Base-by-base conservation (phyloP, 2,888 invertebrate genomes). In the Lymantria monacha region DNA sequence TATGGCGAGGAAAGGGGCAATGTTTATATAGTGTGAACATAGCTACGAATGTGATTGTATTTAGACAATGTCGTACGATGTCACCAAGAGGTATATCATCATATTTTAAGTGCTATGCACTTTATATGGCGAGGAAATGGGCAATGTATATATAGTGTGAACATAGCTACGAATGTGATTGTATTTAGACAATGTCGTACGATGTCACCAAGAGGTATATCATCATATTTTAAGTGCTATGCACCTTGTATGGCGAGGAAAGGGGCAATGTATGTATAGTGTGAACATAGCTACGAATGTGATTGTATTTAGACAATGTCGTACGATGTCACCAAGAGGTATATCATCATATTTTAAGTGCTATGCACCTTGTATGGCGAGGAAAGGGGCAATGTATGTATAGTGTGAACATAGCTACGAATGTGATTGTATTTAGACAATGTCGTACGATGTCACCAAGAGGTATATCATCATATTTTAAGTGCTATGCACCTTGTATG, bases 401-500 rank as follows among this genome's bases (percentile, higher is more conserved):
- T 37, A 15, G 9, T n/a, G 31, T 44, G 43, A 44, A 30, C 40
- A 43, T 46, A 15, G 45, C 44, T 10, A 56, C 33, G 46, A 13
- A 44, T 48, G 40, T 42, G 40, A 53, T 38, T 61, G 22, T 12
- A 10, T 54, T 44, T 50, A 40, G 9, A 41, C 41, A 51, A 30
- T 57, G 49, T 49, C 41, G 44, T 56, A 22, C 38, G 49, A 61
- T 14, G 30, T 9, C 12, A 10, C 36, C 56, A 58, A 41, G 50
- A 43, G 44, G 53, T 33, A 9, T 36, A 9, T 22, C 42, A 52
- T 5, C 12, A 37, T 37, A 51, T 48, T 56, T 42, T 52, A 46
- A 53, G 41, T 58, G 43, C 43, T 37, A 31, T 50, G 49, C 12
- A 42, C 48, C 47, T 47, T 55, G 54, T 56, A 48, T 36, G 42